A percentile compares a stretch with the other conserved stretches of the same genome.
These are phyloP conservation scores for Drosophila lutescens DNA, from an alignment of 2,888 invertebrate genomes.

Conservation along the genomic window DNA sequence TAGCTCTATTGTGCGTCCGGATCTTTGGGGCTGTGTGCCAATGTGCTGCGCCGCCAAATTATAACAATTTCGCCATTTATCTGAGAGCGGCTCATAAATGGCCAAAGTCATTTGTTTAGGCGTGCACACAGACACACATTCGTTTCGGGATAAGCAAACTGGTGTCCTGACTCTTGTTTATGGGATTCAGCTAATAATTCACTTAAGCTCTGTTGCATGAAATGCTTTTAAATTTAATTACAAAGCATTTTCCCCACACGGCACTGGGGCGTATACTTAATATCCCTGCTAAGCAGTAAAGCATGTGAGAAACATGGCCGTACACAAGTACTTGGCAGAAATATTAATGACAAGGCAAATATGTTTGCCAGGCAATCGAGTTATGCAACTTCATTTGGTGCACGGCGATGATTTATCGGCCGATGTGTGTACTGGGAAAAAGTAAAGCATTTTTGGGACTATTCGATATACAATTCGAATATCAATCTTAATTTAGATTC, in stretches of 20 bases:
- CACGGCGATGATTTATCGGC: conserved; percentile 53
- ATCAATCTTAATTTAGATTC: not conserved
- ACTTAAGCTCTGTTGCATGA: conserved; percentile 39
- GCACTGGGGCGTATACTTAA: conserved; percentile 29
- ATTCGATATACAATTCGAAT: too few relatives aligned
- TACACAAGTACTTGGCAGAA: conserved; percentile 27
- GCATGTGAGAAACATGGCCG: conserved; percentile 10
- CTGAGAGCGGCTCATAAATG: conserved; percentile 78
- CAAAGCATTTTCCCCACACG: conserved; percentile 37
- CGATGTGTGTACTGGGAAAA: conserved; percentile 4
- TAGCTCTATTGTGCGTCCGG: conserved; percentile 33
- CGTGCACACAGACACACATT: conserved; percentile 5
- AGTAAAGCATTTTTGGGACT: not conserved
- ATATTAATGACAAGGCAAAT: conserved; percentile 68
- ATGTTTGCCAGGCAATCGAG: conserved; percentile 48
- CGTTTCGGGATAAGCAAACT: conserved; percentile 42
- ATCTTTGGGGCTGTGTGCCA: conserved; percentile 19
- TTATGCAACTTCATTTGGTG: conserved; percentile 49
- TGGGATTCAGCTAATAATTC: conserved; percentile 50
- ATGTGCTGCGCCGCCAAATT: conserved; percentile 63
- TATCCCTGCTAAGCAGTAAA: conserved; percentile 15
- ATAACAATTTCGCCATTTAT: conserved; percentile 82
- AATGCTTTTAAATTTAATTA: conserved; percentile 67
- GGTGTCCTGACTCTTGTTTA: conserved; percentile 34
- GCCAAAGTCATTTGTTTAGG: conserved; percentile 60